Percentiles rank a stretch among this genome's conserved stretches.
Evolutionary conservation across 35 echinoderm and acorn worm species (phyloP).

Genomic region (Strongylocentrotus purpuratus): DNA sequence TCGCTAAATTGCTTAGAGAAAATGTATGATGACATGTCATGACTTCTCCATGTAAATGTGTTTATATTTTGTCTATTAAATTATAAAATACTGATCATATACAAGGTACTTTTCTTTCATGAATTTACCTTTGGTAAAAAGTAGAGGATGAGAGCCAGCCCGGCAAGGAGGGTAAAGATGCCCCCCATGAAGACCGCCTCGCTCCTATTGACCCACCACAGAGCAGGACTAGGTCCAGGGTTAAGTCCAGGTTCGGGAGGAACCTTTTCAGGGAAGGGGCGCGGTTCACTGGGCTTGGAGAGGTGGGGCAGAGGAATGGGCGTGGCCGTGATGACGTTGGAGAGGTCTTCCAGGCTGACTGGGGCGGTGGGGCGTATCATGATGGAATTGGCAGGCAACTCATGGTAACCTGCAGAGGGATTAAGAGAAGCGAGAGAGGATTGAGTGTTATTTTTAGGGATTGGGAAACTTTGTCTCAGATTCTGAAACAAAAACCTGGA

Average conservation of each 20-base stretch:
- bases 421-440: background rate
- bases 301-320: slow-evolving; percentile 27
- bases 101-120: background rate
- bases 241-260: background rate
- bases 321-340: background rate
- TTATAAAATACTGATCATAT: background rate
- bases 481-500: too few species aligned
- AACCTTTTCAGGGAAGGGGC: background rate
- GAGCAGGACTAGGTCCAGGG: background rate
- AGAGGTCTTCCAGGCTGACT: background rate
- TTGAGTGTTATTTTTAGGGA: too few species aligned
- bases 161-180: slow-evolving; percentile 76
- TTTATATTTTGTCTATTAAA: too few species aligned
- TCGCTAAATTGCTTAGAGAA: too few species aligned
- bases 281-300: background rate
- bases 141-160: slow-evolving; percentile 68
- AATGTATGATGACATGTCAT: too few species aligned
- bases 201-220: slow-evolving; percentile 68
- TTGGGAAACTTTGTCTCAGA: too few species aligned
- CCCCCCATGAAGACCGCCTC: slow-evolving; percentile 78
- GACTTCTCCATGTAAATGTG: too few species aligned
- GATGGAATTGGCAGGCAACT: slow-evolving; percentile 65
- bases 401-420: slow-evolving; percentile 69
- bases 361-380: slow-evolving; percentile 48
- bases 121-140: slow-evolving; percentile 75